These are phyloP conservation scores for Silurus glanis DNA, from an alignment of 2,113 vertebrate species.

Conservation along the genomic window DNA sequence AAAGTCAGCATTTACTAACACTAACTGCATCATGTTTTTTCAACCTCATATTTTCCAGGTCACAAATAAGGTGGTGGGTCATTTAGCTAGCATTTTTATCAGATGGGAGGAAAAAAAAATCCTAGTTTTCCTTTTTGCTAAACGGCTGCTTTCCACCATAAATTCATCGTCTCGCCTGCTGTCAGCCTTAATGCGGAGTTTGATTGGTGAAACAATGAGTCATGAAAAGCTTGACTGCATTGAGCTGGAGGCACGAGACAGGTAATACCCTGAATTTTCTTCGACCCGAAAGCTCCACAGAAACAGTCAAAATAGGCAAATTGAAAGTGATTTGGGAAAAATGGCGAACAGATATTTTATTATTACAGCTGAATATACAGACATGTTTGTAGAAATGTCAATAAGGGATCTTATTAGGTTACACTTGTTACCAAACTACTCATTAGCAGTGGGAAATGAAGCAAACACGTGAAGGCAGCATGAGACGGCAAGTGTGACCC, in stretches of 20 bases:
- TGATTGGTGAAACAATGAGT: slow-evolving; percentile 2
- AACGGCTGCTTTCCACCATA: neutral
- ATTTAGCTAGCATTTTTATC: neutral
- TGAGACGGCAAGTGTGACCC: slow-evolving; percentile 39
- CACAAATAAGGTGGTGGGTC: neutral
- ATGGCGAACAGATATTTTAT: too few species aligned
- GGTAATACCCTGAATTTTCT: slow-evolving; percentile 1
- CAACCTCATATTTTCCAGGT: neutral
- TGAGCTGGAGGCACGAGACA: neutral
- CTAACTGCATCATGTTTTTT: neutral
- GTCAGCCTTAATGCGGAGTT: neutral
- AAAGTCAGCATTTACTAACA: too few species aligned
- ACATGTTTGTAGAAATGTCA: neutral
- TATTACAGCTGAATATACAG: neutral
- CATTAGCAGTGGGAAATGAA: neutral
- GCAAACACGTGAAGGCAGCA: neutral
- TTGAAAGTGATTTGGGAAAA: too few species aligned
- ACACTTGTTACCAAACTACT: neutral
- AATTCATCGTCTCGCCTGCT: neutral
- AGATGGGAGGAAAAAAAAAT: neutral
- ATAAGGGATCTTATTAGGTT: neutral
- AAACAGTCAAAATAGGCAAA: slow-evolving; percentile 3
- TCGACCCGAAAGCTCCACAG: neutral
- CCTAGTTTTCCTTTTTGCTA: neutral
- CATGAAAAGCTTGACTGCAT: neutral